Evolutionary conservation across 2,888 invertebrate species (phyloP).

Genomic region (Aphelenchoides bicaudatus): DNA sequence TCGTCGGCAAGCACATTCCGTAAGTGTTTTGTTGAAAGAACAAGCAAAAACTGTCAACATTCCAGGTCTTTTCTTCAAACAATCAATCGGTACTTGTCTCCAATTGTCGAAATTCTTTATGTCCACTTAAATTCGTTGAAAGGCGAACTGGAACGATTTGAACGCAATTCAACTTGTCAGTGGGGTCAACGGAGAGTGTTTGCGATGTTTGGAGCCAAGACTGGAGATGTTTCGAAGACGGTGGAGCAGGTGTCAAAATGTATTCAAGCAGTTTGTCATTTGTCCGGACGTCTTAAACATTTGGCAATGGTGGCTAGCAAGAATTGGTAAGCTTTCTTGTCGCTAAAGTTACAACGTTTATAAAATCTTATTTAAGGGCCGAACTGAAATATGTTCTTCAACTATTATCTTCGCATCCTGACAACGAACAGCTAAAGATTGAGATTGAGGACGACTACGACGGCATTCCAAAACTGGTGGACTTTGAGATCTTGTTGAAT

Average conservation of each 20-base stretch:
- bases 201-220: background rate
- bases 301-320: conserved; percentile 1
- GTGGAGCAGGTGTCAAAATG: background rate
- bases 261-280: conserved; percentile 1
- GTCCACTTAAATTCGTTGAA: background rate
- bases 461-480: background rate
- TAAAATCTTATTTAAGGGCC: conserved; percentile 11
- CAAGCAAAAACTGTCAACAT: background rate
- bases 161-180: background rate
- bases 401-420: conserved; percentile 19
- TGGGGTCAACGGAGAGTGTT: conserved; percentile 2
- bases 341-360: background rate
- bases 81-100: conserved; percentile 6
- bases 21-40: conserved; percentile 10
- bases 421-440: conserved; percentile 18
- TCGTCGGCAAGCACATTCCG: conserved; percentile 19
- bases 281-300: background rate
- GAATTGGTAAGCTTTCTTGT: conserved; percentile 15
- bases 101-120: conserved; percentile 1
- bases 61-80: conserved; percentile 3
- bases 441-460: conserved; percentile 17
- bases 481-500: conserved; percentile 14
- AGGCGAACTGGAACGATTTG: conserved; percentile 1
- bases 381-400: conserved; percentile 21
- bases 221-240: no score